These are phyloP conservation scores for Argyra leucocephala DNA, from an alignment of 2,888 invertebrate genomes.

Conservation along the genomic window DNA sequence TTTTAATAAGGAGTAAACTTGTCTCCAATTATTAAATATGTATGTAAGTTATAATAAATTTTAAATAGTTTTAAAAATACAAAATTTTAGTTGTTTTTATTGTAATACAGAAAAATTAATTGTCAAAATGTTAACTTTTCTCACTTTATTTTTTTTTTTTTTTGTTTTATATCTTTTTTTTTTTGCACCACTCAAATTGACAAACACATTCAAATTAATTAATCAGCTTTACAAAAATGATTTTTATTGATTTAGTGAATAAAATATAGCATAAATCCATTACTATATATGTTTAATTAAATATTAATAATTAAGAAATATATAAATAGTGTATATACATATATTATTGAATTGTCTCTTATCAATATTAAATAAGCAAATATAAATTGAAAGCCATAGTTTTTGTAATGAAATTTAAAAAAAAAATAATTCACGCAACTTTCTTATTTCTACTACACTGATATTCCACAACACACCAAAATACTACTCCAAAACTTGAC, in stretches of 20 bases:
- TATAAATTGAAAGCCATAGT: not conserved
- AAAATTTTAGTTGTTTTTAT: not conserved
- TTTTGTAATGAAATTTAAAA: not conserved
- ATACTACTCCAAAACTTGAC: too few relatives aligned
- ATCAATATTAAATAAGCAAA: not conserved
- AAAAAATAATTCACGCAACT: not conserved
- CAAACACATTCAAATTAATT: not conserved
- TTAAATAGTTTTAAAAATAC: too few relatives aligned
- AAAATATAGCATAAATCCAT: too few relatives aligned
- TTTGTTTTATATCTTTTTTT: too few relatives aligned
- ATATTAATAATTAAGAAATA: too few relatives aligned
- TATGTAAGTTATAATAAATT: not conserved
- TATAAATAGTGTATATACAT: too few relatives aligned
- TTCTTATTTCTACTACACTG: not conserved
- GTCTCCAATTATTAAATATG: not conserved
- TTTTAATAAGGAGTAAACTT: not conserved
- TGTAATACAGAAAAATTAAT: not conserved
- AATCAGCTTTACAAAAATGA: not conserved
- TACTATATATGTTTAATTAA: too few relatives aligned
- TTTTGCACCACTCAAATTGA: not conserved
- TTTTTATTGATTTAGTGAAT: not conserved
- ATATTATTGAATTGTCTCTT: too few relatives aligned
- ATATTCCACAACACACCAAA: too few relatives aligned
- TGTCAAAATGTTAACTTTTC: not conserved
- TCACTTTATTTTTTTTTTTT: too few relatives aligned